Evolutionary conservation across 2,113 vertebrate species (phyloP).

Genomic region (Phrynosoma blainvillii): DNA sequence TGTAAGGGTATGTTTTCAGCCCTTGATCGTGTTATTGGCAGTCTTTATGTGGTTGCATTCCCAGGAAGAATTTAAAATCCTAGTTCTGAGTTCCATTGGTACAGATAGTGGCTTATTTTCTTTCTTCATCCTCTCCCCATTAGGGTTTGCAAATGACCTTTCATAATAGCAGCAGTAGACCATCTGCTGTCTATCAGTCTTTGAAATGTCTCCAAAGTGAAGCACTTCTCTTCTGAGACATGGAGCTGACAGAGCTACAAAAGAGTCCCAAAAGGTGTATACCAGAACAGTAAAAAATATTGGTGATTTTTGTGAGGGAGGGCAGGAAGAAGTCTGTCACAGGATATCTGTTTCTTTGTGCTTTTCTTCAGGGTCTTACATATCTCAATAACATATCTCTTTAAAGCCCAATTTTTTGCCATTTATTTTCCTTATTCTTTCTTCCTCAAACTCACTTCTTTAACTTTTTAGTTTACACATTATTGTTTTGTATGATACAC

Average conservation of each 20-base stretch:
- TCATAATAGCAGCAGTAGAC: background rate
- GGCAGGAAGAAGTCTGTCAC: background rate
- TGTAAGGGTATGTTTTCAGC: background rate
- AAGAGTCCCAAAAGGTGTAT: background rate
- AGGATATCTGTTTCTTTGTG: too few species aligned
- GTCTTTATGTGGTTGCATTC: too few species aligned
- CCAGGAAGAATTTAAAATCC: background rate
- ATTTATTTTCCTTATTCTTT: too few species aligned
- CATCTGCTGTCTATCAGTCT: constrained; percentile 7
- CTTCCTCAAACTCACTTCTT: too few species aligned
- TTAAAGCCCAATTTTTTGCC: too few species aligned
- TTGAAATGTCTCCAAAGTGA: background rate
- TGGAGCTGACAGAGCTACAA: background rate
- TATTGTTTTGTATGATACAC: too few species aligned
- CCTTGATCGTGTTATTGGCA: too few species aligned
- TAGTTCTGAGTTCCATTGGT: background rate
- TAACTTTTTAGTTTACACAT: too few species aligned
- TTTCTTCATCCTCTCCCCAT: constrained; percentile 11
- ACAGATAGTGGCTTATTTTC: background rate
- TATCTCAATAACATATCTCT: too few species aligned
- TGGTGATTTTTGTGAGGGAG: too few species aligned
- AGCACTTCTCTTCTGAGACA: background rate
- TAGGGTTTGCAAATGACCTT: too few species aligned
- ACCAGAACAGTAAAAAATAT: background rate
- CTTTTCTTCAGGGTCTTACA: too few species aligned